These are phyloP conservation scores for Electrona antarctica DNA, from an alignment of 2,113 vertebrate species.

Conservation along the genomic window DNA sequence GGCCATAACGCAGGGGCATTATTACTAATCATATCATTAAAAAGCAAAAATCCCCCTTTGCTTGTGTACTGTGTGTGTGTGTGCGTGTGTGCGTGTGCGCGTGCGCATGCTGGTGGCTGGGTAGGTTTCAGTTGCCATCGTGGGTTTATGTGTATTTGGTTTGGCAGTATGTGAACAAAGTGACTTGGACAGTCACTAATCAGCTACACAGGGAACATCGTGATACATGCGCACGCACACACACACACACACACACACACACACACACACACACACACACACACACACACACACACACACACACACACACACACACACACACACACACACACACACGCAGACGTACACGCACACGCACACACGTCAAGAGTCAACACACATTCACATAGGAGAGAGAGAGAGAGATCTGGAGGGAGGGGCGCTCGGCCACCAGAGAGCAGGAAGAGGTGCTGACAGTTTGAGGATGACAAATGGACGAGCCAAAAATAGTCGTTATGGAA, in stretches of 20 bases:
- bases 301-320: neutral
- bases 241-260: constrained; percentile 17
- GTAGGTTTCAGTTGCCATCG: neutral
- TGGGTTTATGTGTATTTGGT: constrained; percentile 51
- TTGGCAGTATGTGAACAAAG: constrained; percentile 48
- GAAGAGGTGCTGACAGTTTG: constrained; percentile 37
- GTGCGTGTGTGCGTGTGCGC: too few species aligned
- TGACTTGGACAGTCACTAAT: constrained; percentile 51
- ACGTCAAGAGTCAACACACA: neutral
- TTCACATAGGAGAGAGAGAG: neutral
- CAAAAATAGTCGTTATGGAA: neutral
- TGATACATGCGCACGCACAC: constrained; percentile 44
- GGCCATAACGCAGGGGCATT: neutral
- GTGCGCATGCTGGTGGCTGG: too few species aligned
- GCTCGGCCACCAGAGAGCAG: neutral
- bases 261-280: neutral
- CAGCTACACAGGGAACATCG: constrained; percentile 38
- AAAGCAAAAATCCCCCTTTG: too few species aligned
- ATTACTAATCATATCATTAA: too few species aligned
- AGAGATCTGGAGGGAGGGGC: constrained; percentile 9
- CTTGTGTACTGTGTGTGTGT: neutral
- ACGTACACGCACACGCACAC: too few species aligned
- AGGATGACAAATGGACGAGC: constrained; percentile 33
- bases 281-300: neutral
- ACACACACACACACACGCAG: neutral